Evolutionary conservation across 2,113 vertebrate species (phyloP).

Genomic region (Excalfactoria chinensis): DNA sequence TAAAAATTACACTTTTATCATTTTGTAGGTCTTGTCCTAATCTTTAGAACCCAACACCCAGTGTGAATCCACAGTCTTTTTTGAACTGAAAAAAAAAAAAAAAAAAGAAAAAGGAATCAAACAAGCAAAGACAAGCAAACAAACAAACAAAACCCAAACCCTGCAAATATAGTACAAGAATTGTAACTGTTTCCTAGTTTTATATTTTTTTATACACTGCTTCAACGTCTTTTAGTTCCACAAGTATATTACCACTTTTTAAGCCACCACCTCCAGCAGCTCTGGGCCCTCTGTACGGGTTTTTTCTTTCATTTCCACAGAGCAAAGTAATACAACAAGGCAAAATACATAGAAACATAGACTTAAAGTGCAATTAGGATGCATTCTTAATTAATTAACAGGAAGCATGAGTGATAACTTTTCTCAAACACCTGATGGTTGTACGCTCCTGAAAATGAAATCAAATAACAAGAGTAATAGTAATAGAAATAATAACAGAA

Average conservation of each 20-base stretch:
- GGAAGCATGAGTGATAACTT: background rate
- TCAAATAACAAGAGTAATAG: background rate
- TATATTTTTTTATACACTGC: background rate
- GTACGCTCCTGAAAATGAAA: background rate
- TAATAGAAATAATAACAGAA: no score
- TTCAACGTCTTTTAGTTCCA: background rate
- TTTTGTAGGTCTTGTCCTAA: background rate
- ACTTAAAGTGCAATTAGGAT: background rate
- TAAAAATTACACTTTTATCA: background rate
- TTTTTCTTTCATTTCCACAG: background rate
- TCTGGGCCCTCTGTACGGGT: background rate
- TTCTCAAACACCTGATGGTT: background rate
- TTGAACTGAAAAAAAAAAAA: background rate
- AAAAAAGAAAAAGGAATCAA: background rate
- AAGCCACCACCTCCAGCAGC: background rate
- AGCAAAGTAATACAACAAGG: background rate
- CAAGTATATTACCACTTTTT: background rate
- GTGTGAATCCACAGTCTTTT: background rate
- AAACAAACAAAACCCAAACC: rapidly evolving
- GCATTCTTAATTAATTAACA: background rate
- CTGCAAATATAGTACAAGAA: background rate
- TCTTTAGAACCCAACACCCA: background rate
- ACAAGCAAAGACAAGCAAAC: background rate
- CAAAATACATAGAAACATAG: background rate
- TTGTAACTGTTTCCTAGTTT: background rate